phyloP scores from a whole-genome alignment of 2,797 vertebrate genomes.

The Sphenodon punctatus region DNA sequence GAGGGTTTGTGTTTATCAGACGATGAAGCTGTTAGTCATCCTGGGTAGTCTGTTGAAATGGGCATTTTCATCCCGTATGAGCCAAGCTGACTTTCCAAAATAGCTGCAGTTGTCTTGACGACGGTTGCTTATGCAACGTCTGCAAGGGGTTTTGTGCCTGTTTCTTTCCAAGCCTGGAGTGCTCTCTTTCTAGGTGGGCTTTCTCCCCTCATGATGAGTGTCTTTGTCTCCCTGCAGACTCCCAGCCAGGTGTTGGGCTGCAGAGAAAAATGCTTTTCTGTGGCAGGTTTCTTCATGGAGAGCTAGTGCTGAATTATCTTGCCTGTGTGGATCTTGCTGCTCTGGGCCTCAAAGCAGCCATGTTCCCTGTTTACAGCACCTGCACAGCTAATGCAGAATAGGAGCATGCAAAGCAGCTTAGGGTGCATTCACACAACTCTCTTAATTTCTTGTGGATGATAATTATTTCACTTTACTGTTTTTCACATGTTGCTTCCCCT shows the following conservation, averaged over 20 bases:
- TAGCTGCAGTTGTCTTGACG: slow-evolving; percentile 66
- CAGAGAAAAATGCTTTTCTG: too few species aligned
- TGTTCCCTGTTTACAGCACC: neutral
- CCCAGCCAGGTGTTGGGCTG: neutral
- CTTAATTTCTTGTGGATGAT: neutral
- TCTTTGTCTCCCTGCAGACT: neutral
- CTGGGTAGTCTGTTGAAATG: slow-evolving; percentile 48
- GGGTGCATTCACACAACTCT: neutral
- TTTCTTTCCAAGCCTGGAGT: slow-evolving; percentile 47
- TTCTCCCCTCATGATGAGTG: too few species aligned
- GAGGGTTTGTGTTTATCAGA: too few species aligned
- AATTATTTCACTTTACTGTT: too few species aligned
- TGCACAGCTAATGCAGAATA: too few species aligned
- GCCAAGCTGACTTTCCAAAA: slow-evolving; percentile 41
- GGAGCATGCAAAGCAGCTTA: neutral
- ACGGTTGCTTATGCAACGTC: slow-evolving; percentile 59
- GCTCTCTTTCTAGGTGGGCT: neutral
- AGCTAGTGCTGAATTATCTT: neutral
- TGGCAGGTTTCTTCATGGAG: neutral
- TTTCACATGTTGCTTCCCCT: too few species aligned
- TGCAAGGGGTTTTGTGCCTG: slow-evolving; percentile 52
- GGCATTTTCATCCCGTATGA: slow-evolving; percentile 56
- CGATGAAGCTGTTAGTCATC: too few species aligned
- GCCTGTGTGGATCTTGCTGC: neutral
- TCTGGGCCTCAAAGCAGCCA: neutral